Percentiles rank a stretch among this genome's conserved stretches.
Conservation (phyloP, 2,113 vertebrate species). For the Mus musculus region GRCm39 chr12:9347001-9347500, state of each 20-base stretch:
- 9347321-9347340: slow-evolving; percentile 32
- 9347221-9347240: not conserved
- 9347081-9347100: not conserved
- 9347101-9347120: not conserved
- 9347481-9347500: not conserved
- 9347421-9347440: not conserved
- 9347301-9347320: not conserved
- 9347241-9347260: not conserved
- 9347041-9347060: not conserved
- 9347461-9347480: not conserved
- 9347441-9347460: not conserved
- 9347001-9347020: not conserved
- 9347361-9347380: slow-evolving; percentile 16
- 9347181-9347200: not conserved
- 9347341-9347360: not conserved
- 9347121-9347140: not conserved
- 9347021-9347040: not conserved
- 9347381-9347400: not conserved
- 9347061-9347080: not conserved
- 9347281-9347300: not conserved
- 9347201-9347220: not conserved
- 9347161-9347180: not conserved
- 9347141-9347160: not conserved
- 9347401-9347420: not conserved
- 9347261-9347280: not conserved